These are phyloP conservation scores for Mareca strepera DNA, from an alignment of 2,797 vertebrate genomes.

Conservation along the genomic window DNA sequence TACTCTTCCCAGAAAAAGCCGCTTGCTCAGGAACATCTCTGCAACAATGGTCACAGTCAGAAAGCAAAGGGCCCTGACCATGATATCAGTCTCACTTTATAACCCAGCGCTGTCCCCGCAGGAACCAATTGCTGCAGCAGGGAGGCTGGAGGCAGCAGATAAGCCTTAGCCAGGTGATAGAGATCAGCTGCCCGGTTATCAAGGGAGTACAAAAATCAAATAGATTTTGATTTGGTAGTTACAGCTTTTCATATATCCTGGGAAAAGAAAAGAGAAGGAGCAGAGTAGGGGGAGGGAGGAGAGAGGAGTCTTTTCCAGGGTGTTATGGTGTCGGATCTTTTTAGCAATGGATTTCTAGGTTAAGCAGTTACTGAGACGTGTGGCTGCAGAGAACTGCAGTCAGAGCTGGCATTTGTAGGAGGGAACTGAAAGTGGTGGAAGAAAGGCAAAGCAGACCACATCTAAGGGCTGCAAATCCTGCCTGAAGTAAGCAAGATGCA, in stretches of 20 bases:
- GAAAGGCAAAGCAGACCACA: conserved; percentile 18
- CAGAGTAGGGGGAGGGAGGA: neutral
- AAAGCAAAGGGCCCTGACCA: conserved; percentile 16
- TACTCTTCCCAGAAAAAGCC: neutral
- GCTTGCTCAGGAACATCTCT: neutral
- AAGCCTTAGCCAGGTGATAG: conserved; percentile 68
- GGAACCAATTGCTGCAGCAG: conserved; percentile 44
- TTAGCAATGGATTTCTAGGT: conserved; percentile 50
- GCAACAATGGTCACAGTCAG: neutral
- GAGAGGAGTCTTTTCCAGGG: conserved; percentile 23
- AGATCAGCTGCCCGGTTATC: conserved; percentile 69
- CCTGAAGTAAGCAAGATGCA: neutral
- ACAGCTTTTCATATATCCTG: conserved; percentile 60
- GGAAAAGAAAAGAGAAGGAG: conserved; percentile 51
- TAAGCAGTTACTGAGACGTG: conserved; percentile 38
- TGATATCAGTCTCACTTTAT: conserved; percentile 26
- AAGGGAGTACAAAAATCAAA: conserved; percentile 72
- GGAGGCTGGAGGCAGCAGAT: conserved; percentile 71
- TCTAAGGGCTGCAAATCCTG: conserved; percentile 24
- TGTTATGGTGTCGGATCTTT: conserved; percentile 49
- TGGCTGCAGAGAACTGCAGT: conserved; percentile 1
- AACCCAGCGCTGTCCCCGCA: neutral
- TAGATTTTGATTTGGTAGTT: conserved; percentile 70
- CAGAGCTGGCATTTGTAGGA: conserved; percentile 15
- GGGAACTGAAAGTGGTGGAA: neutral